Base-by-base conservation (phyloP, 2,888 invertebrate species). In the Latrodectus hesperus region DNA sequence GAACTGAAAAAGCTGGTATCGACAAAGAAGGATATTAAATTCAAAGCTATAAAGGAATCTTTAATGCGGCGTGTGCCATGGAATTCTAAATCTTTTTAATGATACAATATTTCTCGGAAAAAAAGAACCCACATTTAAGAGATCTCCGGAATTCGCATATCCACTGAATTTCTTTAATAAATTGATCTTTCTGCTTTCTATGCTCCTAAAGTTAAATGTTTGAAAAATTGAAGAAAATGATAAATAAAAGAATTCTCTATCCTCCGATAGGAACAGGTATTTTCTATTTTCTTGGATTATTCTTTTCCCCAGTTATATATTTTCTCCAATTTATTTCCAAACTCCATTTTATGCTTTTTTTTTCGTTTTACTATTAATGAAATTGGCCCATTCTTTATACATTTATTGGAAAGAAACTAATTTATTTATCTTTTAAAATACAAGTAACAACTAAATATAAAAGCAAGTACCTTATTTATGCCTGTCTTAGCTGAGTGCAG, bases 11-110 rank as follows among this genome's bases (percentile, higher is more conserved):
- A 68, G n/a, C 14, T 60, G 12, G n/a, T 16, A 60, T 12, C 9
- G 55, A 78, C 12, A 70, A 70, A 78, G 53, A 77, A 17, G 53
- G 53, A 22, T 55, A n/a, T 60, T 70, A 26, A 17, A 55, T 65
- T 78, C 26, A 72, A 49, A 64, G 49, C 51, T 65, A 22, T 70
- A 49, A 75, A 82, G 49, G 75, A 75, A 82, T 74, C 65, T 51
- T 67, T 73, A 74, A 81, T 74, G 67, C 64, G 65, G 67, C 67
- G 64, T 60, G 38, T 68, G 72, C 72, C 67, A 67, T 38, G 70
- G 49, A 75, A 75, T 70, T 74, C 55, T 49, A 74, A 74, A 73
- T 75, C 67, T 75, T 82, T 75, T 82, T 81, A 75, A 82, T 82
- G 75, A 67, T 49, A 55, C 38, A 8, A n/a, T 17, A 17, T 81